Conservation (phyloP, 2,888 invertebrate species). For the Meteorus cinctellus region DNA sequence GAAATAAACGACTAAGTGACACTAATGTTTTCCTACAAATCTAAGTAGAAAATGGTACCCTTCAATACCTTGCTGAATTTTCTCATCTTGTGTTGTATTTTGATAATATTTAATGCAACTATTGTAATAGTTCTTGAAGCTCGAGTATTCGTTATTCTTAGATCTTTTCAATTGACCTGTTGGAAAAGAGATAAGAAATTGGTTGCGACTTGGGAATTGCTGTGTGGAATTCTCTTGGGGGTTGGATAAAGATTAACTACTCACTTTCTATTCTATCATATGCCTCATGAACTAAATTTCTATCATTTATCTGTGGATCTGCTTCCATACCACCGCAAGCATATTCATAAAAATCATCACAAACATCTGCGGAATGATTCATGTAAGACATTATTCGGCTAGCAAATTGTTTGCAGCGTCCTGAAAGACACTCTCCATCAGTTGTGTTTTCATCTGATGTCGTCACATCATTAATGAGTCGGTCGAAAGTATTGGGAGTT, state of each 20-base stretch:
- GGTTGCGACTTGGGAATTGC: background rate
- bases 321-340: constrained; percentile 62
- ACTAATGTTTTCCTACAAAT: constrained; percentile 11
- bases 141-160: constrained; percentile 35
- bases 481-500: constrained; percentile 6
- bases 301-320: constrained; percentile 54
- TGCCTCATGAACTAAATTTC: constrained; percentile 47
- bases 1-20: background rate
- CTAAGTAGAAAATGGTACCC: background rate
- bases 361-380: constrained; percentile 62
- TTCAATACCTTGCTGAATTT: constrained; percentile 53
- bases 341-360: constrained; percentile 62
- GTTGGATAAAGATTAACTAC: background rate
- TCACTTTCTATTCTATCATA: constrained; percentile 58
- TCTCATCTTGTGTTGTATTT: constrained; percentile 40
- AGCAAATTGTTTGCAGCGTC: constrained; percentile 58
- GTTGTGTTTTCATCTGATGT: background rate
- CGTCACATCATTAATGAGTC: background rate
- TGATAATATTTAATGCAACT: constrained; percentile 59
- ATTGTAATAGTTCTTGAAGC: constrained; percentile 55
- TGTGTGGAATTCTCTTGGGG: background rate
- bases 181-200: constrained; percentile 16
- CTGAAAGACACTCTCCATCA: constrained; percentile 47
- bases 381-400: constrained; percentile 62
- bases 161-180: constrained; percentile 51